Evolutionary conservation across 2,888 invertebrate species (phyloP), one percentile per base, ranked within the genome.

Genomic region (Spisula subtruncata): DNA sequence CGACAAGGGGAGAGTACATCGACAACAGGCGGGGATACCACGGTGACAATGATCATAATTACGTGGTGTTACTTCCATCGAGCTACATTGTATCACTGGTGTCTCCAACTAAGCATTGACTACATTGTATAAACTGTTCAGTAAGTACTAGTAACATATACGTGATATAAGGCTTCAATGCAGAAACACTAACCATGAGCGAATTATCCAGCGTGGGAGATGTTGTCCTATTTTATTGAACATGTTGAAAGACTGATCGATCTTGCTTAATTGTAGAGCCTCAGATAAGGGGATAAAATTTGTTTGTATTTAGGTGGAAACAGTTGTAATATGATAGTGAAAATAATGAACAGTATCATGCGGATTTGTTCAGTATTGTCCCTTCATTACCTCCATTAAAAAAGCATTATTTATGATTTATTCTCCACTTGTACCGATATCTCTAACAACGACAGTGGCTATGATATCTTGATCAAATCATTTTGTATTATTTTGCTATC

Each of bases 401-500:
- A 75, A 32, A 32, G 5, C 35, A 75, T 75, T 75, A 75, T 75
- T 2, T 35, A 35, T 75, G 75, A 75, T 75, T 75, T 75, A 75
- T 75, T 12, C 75, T 14, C 75, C 18, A 32, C 35, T 35, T 32
- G 35, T 6, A 32, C 18, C 32, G 75, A 75, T 32, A 32, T 18
- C 32, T 25, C 60, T 66, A 20, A 25, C 60, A 25, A 25, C n/a
- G 60, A 66, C n/a, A 25, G 60, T n/a, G 60, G 1, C n/a, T 66
- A 25, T n/a, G 25, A 25, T 66, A 66, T 66, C 12, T 25, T 25
- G 25, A 66, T 66, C 25, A 66, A 66, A 66, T 66, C 25, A 66
- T 66, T 66, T 66, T 66, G 60, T 66, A 66, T 66, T 66, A 66
- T 66, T 66, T 66, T 66, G 6, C 20, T 66, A 66, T 66, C 60